Evolutionary conservation across 2,797 vertebrate genomes (phyloP), one percentile per base, ranked within the genome.

Genomic region (Coreius guichenoti): DNA sequence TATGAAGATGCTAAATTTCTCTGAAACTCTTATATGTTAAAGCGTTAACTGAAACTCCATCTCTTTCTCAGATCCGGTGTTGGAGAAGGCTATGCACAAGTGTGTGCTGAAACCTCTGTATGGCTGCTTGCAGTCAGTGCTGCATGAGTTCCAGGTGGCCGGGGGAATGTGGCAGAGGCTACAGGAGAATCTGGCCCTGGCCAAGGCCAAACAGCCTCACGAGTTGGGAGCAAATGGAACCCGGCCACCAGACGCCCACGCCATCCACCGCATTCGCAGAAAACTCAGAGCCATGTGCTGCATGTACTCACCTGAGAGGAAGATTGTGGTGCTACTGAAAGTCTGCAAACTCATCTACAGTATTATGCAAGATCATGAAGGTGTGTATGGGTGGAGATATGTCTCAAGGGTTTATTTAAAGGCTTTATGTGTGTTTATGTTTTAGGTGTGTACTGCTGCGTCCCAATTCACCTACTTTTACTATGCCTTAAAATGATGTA

Each of bases 81-180:
- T 98, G 93, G 98, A 99, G 90, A 98, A 97, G 88, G 97, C 97
- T 86, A 96, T 98, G 97, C 96, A 98, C 89, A 98, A 98, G 90
- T 98, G 97, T 74, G 96, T 98, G 89, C 89, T 99, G 93, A 98
- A 98, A 90, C 97, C 96, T 0, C 90, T 99, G 43, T 97, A 96
- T 87, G 90, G 93, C 11, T 93, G 96, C 36, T 93, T 99, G 80
- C 95, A 95, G 72, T 87, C 84, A 0, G 95, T 96, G 89, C 91
- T 98, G 91, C 95, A 95, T 88, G 95, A 97, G 86, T 97, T 97
- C 89, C 96, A 97, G 78, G 75, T 70, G 31, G 7, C 80, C 7
- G 96, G 96, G 0, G 97, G 96, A 1, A 96, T 93, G 0, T 97
- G 96, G 96, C 95, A 93, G 72, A 95, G 96, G 67, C 93, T 98